Evolutionary conservation across 2,797 vertebrate species (phyloP), one percentile per base, ranked within the genome.

Genomic region (Sebastes diploproa): DNA sequence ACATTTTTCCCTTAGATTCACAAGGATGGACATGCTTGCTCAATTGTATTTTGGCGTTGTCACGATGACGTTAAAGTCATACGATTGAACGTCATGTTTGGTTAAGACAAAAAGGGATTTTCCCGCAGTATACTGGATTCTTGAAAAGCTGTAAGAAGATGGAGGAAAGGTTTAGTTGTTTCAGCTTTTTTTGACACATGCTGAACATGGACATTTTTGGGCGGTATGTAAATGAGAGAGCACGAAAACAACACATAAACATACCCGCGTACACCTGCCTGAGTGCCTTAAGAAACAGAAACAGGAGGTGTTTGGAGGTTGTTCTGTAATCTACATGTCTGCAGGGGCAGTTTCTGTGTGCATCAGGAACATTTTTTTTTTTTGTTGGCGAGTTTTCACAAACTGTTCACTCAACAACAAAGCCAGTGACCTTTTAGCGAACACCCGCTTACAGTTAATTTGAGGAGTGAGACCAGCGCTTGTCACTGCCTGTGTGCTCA

Each of bases 321-420:
- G 79, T 89, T 88, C 89, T 93, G 73, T 93, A 88, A 93, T 93
- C 83, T 90, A 18, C 71, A 34, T 78, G 80, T 92, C 90, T 82
- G 70, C 81, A 67, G 82, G 73, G 76, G 38, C 75, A 16, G 42
- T 78, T 83, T 83, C 56, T 74, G 30, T 69, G 59, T 70, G 56
- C 52, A 63, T 75, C 69, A 72, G 68, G 72, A 75, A 84, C 83
- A 38, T 79, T 85, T 82, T 36, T 68, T 68, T 30, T 62, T 36
- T 20, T 54, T 20, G 13, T 36, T n/a, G 20, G 72, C 32, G 66
- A 72, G 72, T 82, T 63, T 87, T 89, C 78, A 68, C 77, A 77
- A 82, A 81, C 55, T 11, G 54, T 55, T 82, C 56, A 14, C 59
- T 36, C 12, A 84, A 77, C 68, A 87, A 83, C 87, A 88, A 87